A percentile compares a stretch with the other conserved stretches of the same genome.
phyloP scores from a whole-genome alignment of 2,113 vertebrate genomes.

The Muscicapa adusta region DNA sequence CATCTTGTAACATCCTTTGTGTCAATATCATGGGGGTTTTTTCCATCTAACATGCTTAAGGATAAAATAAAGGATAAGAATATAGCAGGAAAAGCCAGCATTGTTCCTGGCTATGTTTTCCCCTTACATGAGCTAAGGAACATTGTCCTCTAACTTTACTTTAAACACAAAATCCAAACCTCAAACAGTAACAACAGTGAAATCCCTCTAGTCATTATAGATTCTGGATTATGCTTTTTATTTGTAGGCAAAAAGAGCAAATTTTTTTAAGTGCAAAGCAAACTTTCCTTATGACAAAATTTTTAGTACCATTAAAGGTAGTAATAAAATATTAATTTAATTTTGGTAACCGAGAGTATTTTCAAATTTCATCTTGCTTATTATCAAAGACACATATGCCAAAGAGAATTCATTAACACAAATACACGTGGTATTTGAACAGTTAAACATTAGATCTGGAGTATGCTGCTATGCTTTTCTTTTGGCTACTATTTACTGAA shows the following conservation, averaged over 20 bases:
- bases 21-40: accelerated
- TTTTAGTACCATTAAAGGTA: background rate
- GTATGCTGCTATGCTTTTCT: background rate
- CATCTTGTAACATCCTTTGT: background rate
- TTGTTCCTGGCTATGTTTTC: background rate
- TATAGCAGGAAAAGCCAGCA: background rate
- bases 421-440: background rate
- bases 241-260: background rate
- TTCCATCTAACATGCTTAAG: background rate
- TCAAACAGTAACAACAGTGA: background rate
- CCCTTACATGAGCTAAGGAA: background rate
- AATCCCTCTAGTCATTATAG: background rate
- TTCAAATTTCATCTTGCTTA: background rate
- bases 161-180: background rate
- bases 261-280: background rate
- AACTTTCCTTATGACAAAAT: background rate
- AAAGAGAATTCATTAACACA: background rate
- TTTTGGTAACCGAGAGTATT: background rate
- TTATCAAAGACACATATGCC: background rate
- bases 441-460: background rate
- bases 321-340: background rate
- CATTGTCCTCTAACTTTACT: background rate
- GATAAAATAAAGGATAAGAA: background rate
- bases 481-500: background rate
- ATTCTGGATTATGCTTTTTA: background rate